Base-by-base conservation (phyloP, 2,113 vertebrate genomes). In the Brienomyrus brachyistius region DNA sequence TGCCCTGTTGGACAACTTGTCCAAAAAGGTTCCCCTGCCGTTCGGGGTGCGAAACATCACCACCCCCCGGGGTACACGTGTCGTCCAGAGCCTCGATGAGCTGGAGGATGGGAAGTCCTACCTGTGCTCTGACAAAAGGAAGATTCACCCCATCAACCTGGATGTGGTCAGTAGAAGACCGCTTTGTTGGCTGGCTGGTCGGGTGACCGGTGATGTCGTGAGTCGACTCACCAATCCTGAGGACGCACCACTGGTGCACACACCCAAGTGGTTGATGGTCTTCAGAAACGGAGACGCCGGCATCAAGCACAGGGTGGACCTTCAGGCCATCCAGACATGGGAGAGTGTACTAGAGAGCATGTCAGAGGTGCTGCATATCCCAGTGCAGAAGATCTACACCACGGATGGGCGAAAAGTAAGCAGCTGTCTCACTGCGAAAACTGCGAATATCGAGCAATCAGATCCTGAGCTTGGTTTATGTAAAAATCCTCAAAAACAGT, bases 1-100 rank as follows among this genome's bases (percentile, higher is more conserved):
- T 54, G 96, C 97, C 23, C 93, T 99, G 52, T 94, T 99, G 90
- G 98, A 99, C 40, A 95, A 94, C 90, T 95, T 99, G 90, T 99
- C 98, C 86, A 96, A 96, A 90, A 96, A 97, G 93, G 97, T 99
- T 86, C 98, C 98, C 0, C 93, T 99, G 84, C 97, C 98, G 7
- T 99, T 99, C 74, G 98, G 98, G n/a, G 98, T 99, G 62, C 95
- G 98, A 89, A 99, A 97, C 92, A 98, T 99, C 91, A 97, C 96
- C 89, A 99, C 98, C 0, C 98, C 98, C 0, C 95, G 92, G 2
- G 98, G 98, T 17, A 96, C 94, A 70, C 97, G 97, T 89, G 92
- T 92, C 51, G 92, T 99, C 88, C 97, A 91, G 23, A 94, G 91
- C 89, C 90, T 99, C 90, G 97, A 98, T 43, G 97, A 99, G 40